Evolutionary conservation across 2,113 vertebrate species (phyloP).

Genomic region (Lycocorax pyrrhopterus): DNA sequence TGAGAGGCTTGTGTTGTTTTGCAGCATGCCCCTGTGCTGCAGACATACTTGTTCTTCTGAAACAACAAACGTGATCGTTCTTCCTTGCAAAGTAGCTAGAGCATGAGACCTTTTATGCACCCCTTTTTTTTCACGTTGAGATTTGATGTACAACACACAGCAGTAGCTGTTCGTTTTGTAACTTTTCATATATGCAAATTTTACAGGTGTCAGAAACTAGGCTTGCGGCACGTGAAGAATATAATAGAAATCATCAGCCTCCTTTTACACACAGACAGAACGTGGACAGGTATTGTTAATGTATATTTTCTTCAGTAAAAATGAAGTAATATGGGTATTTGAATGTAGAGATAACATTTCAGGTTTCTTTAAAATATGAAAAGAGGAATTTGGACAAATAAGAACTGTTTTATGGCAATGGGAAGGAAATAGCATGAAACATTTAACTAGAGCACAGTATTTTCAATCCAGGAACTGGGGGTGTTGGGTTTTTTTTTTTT

Average conservation of each 20-base stretch:
- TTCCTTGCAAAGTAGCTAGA: not conserved
- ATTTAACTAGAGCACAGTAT: not conserved
- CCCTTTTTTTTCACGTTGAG: not conserved
- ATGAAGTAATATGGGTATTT: not conserved
- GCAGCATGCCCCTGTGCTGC: not conserved
- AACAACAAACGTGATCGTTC: not conserved
- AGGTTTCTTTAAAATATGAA: not conserved
- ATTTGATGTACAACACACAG: not conserved
- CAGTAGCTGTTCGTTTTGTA: not conserved
- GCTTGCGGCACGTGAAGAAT: slow-evolving; percentile 79
- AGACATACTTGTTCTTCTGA: not conserved
- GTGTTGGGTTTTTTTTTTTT: accelerated
- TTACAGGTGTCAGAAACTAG: slow-evolving; percentile 85
- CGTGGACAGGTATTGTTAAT: slow-evolving; percentile 74
- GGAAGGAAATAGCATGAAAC: not conserved
- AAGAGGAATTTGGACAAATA: not conserved
- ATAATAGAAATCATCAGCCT: slow-evolving; percentile 76
- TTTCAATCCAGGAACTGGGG: not conserved
- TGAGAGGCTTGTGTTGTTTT: not conserved
- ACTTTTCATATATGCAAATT: not conserved
- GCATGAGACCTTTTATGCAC: not conserved
- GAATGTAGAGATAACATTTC: not conserved
- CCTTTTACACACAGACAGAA: slow-evolving; percentile 77
- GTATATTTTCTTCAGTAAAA: not conserved
- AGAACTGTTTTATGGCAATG: not conserved